Evolutionary conservation across 2,113 vertebrate species (phyloP), one percentile per base, ranked within the genome.

Genomic region (Nibea coibor): DNA sequence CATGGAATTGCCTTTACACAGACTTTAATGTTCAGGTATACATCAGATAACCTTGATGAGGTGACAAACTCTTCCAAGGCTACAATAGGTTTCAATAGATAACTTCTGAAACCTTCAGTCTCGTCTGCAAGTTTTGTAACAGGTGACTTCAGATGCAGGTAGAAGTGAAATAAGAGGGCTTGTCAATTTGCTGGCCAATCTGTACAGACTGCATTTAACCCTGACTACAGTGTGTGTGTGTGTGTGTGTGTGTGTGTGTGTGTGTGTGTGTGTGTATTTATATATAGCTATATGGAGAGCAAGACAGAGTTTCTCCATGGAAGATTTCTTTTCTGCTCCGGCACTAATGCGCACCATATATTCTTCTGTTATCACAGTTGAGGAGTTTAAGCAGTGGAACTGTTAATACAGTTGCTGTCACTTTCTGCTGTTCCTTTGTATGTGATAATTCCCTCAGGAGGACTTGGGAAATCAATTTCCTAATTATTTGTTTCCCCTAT

Each of bases 381-480:
- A 61, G 62, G 7, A 47, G 56, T 59, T 62, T 48, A 56, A 56
- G 56, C 26, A 57, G 20, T 26, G 16, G 9, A 31, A 69, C 10
- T 57, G 24, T 43, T 31, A 16, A 69, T 75, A 43, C 19, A 58
- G 50, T 24, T 43, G 20, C 50, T 70, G 57, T 64, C 42, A 57
- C 28, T 42, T 15, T 39, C 3, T 43, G 39, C 39, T 15, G 10
- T 50, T 42, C 39, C 20, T 65, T 66, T 62, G 45, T 47, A 11
- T 47, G 28, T 39, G 16, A 58, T 80, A 65, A 75, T 69, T 69
- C 48, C 59, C 28, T 17, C 9, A 68, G 48, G 45, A 67, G 9
- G 5, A 28, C 50, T 65, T 71, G 26, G 35, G n/a, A 66, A 67
- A 77, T 81, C 62, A 59, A 70, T 87, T 65, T 53, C 20, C 20